Conservation (phyloP, 2,113 vertebrate genomes). For the Charadrius vociferus region DNA sequence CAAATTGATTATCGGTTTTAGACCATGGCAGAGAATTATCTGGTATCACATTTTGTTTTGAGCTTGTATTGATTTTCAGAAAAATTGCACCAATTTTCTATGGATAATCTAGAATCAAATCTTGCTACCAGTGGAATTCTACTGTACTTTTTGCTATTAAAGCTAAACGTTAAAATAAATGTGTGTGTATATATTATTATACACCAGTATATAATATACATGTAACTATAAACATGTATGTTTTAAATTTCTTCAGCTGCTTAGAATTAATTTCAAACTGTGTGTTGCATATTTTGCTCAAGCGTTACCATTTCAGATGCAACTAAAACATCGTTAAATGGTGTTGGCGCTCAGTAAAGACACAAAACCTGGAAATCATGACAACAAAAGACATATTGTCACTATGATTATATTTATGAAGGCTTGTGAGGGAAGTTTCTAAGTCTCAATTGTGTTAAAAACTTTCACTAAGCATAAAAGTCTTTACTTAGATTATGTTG, state of each 20-base stretch:
- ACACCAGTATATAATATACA: not conserved
- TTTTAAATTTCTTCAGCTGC: not conserved
- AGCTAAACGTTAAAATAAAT: slow-evolving; percentile 26
- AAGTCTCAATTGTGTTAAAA: not conserved
- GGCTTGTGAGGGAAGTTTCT: not conserved
- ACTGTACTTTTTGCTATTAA: slow-evolving; percentile 62
- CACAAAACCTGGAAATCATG: not conserved
- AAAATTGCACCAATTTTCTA: slow-evolving; percentile 39
- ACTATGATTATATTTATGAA: not conserved
- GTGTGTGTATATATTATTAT: slow-evolving; percentile 49
- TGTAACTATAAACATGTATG: not conserved
- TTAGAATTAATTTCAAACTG: not conserved
- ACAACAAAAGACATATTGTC: not conserved
- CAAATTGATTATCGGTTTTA: slow-evolving; percentile 2
- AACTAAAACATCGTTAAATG: not conserved
- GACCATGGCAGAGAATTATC: not conserved
- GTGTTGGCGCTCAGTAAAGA: not conserved
- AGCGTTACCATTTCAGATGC: not conserved
- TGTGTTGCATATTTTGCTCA: not conserved
- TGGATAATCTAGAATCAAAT: slow-evolving; percentile 51
- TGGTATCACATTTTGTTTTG: slow-evolving; percentile 28
- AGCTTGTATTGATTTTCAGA: slow-evolving; percentile 26
- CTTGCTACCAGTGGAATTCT: slow-evolving; percentile 42
- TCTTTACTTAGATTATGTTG: not conserved
- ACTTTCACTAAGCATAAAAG: not conserved